These are phyloP conservation scores for Cebus imitator DNA, from an alignment of 2,113 vertebrate species.

Conservation along the genomic window DNA sequence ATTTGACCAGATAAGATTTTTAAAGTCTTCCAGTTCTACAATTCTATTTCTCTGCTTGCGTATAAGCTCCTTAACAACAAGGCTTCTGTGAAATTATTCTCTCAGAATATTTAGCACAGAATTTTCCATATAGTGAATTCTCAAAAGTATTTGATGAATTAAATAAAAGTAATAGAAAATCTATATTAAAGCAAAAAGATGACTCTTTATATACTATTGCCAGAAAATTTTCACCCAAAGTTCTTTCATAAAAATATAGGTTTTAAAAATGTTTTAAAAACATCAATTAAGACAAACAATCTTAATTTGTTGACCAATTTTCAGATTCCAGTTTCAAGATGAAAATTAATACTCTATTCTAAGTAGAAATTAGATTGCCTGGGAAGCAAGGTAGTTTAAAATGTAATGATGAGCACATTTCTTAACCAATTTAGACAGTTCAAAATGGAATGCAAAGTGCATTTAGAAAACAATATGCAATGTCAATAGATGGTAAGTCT, in stretches of 20 bases:
- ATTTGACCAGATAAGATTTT: background rate
- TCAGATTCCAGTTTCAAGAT: background rate
- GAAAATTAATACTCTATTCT: background rate
- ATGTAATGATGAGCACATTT: background rate
- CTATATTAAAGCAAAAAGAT: background rate
- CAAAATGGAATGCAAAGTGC: background rate
- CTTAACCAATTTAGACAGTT: background rate
- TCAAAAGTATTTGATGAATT: background rate
- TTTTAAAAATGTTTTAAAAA: background rate
- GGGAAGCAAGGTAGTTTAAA: background rate
- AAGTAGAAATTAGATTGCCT: background rate
- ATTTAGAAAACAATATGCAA: constrained; percentile 11
- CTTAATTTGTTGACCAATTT: constrained; percentile 15
- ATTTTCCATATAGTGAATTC: background rate
- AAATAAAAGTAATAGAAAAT: background rate
- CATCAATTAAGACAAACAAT: background rate
- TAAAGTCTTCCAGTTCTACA: background rate
- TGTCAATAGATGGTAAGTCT: background rate
- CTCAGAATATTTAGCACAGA: background rate
- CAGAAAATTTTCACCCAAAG: background rate
- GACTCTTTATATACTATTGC: background rate
- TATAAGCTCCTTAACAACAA: background rate
- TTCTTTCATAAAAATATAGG: background rate
- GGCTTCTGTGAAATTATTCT: background rate
- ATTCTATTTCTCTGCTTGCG: background rate